Percentiles rank a stretch among this genome's conserved stretches.
Evolutionary conservation across 2,113 vertebrate genomes (phyloP).

Genomic region (Xenopus tropicalis): UCB_Xtro_10.0 CM004445.2:42902501-42903000

Average conservation of each 20-base stretch:
- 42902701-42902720: slow-evolving; percentile 30
- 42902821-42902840: slow-evolving; percentile 26
- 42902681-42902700: slow-evolving; percentile 32
- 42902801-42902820: slow-evolving; percentile 21
- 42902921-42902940: not conserved
- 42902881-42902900: not conserved
- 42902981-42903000: too few species aligned
- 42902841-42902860: not conserved
- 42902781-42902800: slow-evolving; percentile 34
- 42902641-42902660: slow-evolving; percentile 5
- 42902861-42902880: not conserved
- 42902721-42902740: slow-evolving; percentile 36
- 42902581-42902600: slow-evolving; percentile 29
- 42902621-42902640: slow-evolving; percentile 16
- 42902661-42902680: slow-evolving; percentile 22
- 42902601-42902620: slow-evolving; percentile 25
- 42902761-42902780: slow-evolving; percentile 26
- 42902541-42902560: slow-evolving; percentile 2
- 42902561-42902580: slow-evolving; percentile 16
- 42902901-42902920: not conserved
- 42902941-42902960: too few species aligned
- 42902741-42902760: slow-evolving; percentile 20
- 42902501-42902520: too few species aligned
- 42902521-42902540: too few species aligned
- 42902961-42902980: too few species aligned